Base-by-base conservation (phyloP, 2,888 invertebrate species). In the Pristionchus exspectatus region DNA sequence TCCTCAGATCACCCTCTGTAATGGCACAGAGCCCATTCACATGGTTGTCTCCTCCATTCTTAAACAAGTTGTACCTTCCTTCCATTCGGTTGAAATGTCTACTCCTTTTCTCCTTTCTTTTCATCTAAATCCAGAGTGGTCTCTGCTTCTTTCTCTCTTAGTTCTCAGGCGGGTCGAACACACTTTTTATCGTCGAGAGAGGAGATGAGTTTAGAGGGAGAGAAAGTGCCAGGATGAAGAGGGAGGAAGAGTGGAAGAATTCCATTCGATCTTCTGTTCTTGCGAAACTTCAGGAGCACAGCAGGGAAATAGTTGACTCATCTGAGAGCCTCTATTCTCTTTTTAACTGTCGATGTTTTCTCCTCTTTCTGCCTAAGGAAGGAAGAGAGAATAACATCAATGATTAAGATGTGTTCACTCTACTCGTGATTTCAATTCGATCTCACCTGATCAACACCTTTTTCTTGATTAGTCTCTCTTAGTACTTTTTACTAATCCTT, bases 1-100 rank as follows among this genome's bases (percentile, higher is more conserved):
- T 66, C 69, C 54, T 66, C 54, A 56, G 83, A 56, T 83, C 83
- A 56, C 83, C 56, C 83, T 38, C 81, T 54, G 54, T 83, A 56
- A 83, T 56, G 83, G 83, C 50, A 33, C 81, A 50, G 10, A 50
- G 50, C 81, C 44, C 81, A 74, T 74, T 72, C 69, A 30, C 69
- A 72, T 72, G 33, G 77, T 7, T 77, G n/a, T 30, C 30, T 84
- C 33, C n/a, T 38, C 59, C 84, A 59, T 59, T 84, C 84, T 84
- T 83, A 84, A 84, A 59, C 84, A 59, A 59, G 56, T 84, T 59
- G 54, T 59, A 59, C 84, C 59, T 56, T n/a, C 50, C 81, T 27
- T 18, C n/a, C 84, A 59, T 56, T 84, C 59, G 30, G 44, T 33
- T 84, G 30, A 59, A 54, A 59, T 84, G 54, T 59, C 59, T 59